Evolutionary conservation across 2,113 vertebrate genomes (phyloP).

Genomic region (Caloenas nicobarica): DNA sequence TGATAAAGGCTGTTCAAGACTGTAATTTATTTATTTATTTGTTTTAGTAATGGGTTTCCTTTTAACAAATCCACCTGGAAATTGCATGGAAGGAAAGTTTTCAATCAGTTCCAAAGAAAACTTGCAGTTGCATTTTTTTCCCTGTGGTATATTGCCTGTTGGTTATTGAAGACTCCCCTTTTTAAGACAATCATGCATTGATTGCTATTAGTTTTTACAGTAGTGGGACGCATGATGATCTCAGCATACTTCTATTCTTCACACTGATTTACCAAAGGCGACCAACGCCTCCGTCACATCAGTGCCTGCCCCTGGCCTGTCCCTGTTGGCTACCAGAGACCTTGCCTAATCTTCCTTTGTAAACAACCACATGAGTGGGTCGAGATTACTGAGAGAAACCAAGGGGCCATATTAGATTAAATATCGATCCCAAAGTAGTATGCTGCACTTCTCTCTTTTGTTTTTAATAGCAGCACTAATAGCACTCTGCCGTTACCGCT

Average conservation of each 20-base stretch:
- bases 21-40: not conserved
- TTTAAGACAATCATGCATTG: not conserved
- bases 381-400: not conserved
- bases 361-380: not conserved
- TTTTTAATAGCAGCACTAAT: constrained; percentile 35
- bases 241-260: not conserved
- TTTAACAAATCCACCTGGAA: not conserved
- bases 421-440: constrained; percentile 29
- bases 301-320: not conserved
- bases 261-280: not conserved
- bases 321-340: not conserved
- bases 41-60: not conserved
- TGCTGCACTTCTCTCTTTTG: not conserved
- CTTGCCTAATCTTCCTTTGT: not conserved
- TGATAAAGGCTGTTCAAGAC: not conserved
- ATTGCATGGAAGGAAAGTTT: not conserved
- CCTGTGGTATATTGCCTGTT: not conserved
- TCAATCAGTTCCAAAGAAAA: not conserved
- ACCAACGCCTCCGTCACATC: not conserved
- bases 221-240: not conserved
- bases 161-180: not conserved
- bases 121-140: not conserved
- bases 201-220: not conserved
- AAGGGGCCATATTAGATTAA: not conserved
- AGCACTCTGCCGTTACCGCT: not conserved